These are phyloP conservation scores for Dasyprocta punctata DNA, from an alignment of 2,113 vertebrate species.

Conservation along the genomic window DNA sequence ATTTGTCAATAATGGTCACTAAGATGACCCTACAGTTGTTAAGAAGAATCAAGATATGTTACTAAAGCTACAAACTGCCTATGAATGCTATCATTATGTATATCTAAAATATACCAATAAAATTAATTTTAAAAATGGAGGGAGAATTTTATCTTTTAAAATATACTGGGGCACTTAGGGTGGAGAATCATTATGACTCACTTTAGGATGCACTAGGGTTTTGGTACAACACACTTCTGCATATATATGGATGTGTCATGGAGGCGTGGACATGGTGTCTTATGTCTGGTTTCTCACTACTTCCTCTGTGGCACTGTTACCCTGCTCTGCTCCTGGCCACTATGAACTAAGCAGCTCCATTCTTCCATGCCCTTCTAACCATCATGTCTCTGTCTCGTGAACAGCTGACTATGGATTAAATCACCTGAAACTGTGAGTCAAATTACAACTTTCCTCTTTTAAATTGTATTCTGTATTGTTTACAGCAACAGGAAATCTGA, in stretches of 20 bases:
- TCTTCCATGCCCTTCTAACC: neutral
- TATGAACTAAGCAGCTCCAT: neutral
- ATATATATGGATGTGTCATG: neutral
- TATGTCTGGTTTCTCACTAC: neutral
- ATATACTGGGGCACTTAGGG: neutral
- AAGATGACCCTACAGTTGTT: neutral
- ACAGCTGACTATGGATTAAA: neutral
- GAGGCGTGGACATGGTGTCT: neutral
- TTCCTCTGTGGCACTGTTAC: neutral
- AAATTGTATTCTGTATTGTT: neutral
- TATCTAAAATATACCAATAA: neutral
- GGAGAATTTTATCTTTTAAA: neutral
- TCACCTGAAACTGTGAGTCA: neutral
- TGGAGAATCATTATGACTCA: neutral
- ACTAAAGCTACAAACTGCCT: neutral
- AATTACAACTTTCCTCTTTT: neutral
- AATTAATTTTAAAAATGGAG: neutral
- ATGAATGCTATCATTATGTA: neutral
- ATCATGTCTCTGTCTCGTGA: neutral
- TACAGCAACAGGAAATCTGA: neutral
- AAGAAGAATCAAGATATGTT: neutral
- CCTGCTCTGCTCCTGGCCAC: neutral
- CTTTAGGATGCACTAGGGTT: neutral
- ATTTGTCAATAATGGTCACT: slow-evolving; percentile 49
- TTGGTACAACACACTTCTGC: neutral